Percentiles rank a stretch among this genome's conserved stretches.
Conservation (phyloP, 2,113 vertebrate species). For the Taurulus bubalis region DNA sequence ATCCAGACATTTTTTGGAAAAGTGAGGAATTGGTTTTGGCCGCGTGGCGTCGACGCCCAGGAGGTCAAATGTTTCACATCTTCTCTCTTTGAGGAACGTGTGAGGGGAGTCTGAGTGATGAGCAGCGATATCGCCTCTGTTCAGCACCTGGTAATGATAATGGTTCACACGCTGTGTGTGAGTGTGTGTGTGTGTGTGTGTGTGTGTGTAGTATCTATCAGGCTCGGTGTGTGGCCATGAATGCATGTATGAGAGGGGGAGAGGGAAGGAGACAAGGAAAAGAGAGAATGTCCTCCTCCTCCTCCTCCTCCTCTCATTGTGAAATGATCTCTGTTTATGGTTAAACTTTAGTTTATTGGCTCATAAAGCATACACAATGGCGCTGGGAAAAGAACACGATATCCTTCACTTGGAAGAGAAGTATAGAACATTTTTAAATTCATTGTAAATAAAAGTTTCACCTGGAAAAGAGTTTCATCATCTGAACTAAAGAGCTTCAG, state of each 20-base stretch:
- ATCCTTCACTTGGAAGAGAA: not conserved
- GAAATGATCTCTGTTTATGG: not conserved
- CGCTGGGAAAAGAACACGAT: not conserved
- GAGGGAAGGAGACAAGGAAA: not conserved
- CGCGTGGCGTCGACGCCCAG: slow-evolving; percentile 22
- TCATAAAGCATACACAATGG: not conserved
- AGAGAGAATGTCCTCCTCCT: not conserved
- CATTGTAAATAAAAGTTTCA: not conserved
- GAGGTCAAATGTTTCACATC: slow-evolving; percentile 58
- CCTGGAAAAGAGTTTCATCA: not conserved
- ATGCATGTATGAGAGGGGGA: not conserved
- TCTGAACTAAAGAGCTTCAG: not conserved
- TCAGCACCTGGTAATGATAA: slow-evolving; percentile 70
- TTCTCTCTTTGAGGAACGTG: slow-evolving; percentile 1
- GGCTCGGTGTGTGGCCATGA: slow-evolving; percentile 37
- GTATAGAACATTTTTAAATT: not conserved
- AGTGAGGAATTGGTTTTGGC: slow-evolving; percentile 33
- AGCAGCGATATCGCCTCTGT: slow-evolving; percentile 46
- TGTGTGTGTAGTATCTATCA: slow-evolving; percentile 24
- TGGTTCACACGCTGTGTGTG: slow-evolving; percentile 33
- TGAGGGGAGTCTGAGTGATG: slow-evolving; percentile 59
- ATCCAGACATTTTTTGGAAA: slow-evolving; percentile 16
- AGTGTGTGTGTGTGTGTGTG: slow-evolving; percentile 31
- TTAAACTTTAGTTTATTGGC: not conserved
- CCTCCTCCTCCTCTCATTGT: not conserved